Base-by-base conservation (phyloP, 1,140 invertebrate species). In the Ylistrum balloti region DNA sequence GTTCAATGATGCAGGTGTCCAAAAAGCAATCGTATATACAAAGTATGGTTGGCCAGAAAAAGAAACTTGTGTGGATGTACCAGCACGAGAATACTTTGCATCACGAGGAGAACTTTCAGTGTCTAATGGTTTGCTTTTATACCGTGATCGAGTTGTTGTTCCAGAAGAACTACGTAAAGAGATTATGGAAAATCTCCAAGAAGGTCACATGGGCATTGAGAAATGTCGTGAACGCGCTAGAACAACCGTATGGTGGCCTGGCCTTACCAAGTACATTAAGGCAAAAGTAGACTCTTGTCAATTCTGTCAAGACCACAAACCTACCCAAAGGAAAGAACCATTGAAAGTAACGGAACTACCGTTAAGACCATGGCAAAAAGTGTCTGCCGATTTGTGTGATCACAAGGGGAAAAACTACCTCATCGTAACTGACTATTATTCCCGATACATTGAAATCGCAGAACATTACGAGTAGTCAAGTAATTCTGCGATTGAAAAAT, bases 151-250 rank as follows among this genome's bases (percentile, higher is more conserved):
- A 89, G 86, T 95, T 3, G 90, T 96, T 28, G 91, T 96, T 86
- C 95, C 95, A 3, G 86, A 32, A 33, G 48, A 56, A 22, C 48
- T 94, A 48, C 91, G 94, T 87, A 33, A 88, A 38, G 91, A 95
- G 35, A 94, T 95, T 48, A 48, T 96, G 20, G 45, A 56, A 87
- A 93, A 28, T 35, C 89, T 95, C 28, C 95, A 96, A 92, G 90
- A 93, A 89, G 90, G 91, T 85, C 95, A 96, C 91, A 91, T 94
- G 48, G 95, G 95, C 5, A 93, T 95, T 33, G 88, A 45, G 22
- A 92, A 93, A 33, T 90, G 91, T 86, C 15, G 88, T 0, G 86
- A 92, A 38, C 45, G 88, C 32, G 90, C 91, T 87, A 86, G 85
- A 74, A 20, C 28, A 22, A 88, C 85, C 22, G 88, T 93, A 33